phyloP scores from a whole-genome alignment of 2,888 invertebrate genomes.

The Hedya salicella region DNA sequence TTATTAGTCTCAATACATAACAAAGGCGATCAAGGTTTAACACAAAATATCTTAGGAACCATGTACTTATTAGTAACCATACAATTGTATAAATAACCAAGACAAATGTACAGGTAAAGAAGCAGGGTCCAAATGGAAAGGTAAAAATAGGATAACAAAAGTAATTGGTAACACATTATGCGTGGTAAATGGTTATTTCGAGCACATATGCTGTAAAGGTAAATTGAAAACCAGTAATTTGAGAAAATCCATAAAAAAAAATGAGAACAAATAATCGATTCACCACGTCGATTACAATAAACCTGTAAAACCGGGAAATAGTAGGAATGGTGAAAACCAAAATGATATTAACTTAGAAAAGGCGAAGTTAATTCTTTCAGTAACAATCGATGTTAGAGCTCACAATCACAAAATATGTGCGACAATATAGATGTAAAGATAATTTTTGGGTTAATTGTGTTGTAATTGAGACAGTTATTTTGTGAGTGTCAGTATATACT shows the following conservation, averaged over 20 bases:
- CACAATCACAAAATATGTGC: conserved; percentile 36
- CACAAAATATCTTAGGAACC: conserved; percentile 45
- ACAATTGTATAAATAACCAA: conserved; percentile 2
- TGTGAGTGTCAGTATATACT: conserved; percentile 37
- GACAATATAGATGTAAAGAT: not conserved
- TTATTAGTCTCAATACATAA: conserved; percentile 17
- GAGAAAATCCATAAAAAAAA: not conserved
- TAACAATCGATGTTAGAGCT: conserved; percentile 46
- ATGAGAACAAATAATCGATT: not conserved
- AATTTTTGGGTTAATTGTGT: conserved; percentile 10
- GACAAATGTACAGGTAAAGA: conserved; percentile 21
- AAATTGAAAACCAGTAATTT: not conserved
- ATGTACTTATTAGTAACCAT: conserved; percentile 41
- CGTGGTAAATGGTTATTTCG: not conserved
- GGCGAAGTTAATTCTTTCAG: conserved; percentile 76
- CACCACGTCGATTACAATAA: conserved; percentile 17
- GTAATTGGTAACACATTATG: conserved; percentile 22
- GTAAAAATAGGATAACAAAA: conserved; percentile 12
- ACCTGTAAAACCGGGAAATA: conserved; percentile 47
- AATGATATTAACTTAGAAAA: conserved; percentile 71
- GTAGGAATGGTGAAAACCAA: conserved; percentile 61
- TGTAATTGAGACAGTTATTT: conserved; percentile 33
- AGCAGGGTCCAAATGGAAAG: not conserved
- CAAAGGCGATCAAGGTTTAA: conserved; percentile 32
- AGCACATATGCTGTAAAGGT: not conserved